Evolutionary conservation across 2,888 invertebrate genomes (phyloP).

Genomic region (Sinodicranocentrus sp.): DNA sequence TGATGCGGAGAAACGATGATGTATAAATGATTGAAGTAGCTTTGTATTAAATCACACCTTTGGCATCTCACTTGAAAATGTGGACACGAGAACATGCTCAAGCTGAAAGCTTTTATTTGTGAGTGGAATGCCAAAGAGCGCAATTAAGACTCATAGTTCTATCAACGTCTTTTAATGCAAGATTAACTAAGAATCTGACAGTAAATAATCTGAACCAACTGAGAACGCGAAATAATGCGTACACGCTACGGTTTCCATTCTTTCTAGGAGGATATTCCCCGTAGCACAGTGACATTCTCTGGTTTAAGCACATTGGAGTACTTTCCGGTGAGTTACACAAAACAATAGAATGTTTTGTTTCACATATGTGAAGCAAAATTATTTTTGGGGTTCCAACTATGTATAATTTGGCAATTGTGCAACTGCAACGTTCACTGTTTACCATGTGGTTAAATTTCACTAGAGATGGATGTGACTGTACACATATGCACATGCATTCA

Average conservation of each 20-base stretch:
- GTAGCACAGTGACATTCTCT: too few species aligned
- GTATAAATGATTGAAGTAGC: slow-evolving; percentile 51
- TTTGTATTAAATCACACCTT: slow-evolving; percentile 29
- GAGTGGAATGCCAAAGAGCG: slow-evolving; percentile 31
- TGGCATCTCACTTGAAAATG: slow-evolving; percentile 2
- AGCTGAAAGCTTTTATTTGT: slow-evolving; percentile 41
- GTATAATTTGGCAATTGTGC: slow-evolving; percentile 58
- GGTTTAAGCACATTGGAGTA: too few species aligned
- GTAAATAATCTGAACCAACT: slow-evolving; percentile 43
- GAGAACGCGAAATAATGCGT: neutral
- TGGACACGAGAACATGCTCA: neutral
- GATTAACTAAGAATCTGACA: slow-evolving; percentile 57
- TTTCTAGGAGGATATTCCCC: too few species aligned
- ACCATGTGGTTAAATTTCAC: too few species aligned
- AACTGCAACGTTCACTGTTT: slow-evolving; percentile 4
- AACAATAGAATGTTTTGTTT: slow-evolving; percentile 12
- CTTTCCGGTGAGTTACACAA: too few species aligned
- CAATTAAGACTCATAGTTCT: slow-evolving; percentile 42
- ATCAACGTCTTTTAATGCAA: slow-evolving; percentile 55
- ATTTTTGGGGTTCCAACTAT: slow-evolving; percentile 29
- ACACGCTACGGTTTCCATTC: neutral
- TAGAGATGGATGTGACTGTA: neutral
- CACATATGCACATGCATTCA: neutral
- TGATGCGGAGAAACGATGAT: neutral
- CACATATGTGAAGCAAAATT: slow-evolving; percentile 21